phyloP scores from a whole-genome alignment of 1,140 invertebrate species.

The Sycophila sp. region DNA sequence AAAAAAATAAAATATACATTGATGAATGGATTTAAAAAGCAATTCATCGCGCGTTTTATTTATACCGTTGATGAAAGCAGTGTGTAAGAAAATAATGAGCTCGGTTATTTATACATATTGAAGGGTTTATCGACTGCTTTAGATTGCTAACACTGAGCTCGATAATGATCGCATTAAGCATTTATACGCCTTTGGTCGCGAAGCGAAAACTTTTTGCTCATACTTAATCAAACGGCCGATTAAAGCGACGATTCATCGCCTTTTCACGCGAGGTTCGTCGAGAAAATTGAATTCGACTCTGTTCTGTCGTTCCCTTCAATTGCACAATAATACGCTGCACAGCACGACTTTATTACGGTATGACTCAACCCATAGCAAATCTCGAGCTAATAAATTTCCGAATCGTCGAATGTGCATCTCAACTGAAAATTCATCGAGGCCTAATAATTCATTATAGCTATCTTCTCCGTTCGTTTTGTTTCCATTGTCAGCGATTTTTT shows the following conservation, averaged over 20 bases:
- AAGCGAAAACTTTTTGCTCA: conserved; percentile 8
- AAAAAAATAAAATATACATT: no score
- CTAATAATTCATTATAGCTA: no score
- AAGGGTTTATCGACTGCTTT: no score
- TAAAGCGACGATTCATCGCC: conserved; percentile 9
- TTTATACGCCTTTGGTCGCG: not conserved
- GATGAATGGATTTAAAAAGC: no score
- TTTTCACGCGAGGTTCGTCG: not conserved
- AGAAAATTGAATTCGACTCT: conserved; percentile 21
- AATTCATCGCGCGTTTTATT: no score
- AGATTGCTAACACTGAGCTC: not conserved
- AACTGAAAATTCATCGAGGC: conserved; percentile 8
- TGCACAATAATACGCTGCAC: not conserved
- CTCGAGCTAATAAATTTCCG: conserved; percentile 16
- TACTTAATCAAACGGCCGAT: conserved; percentile 8
- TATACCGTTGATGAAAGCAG: no score
- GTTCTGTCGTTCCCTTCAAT: not conserved
- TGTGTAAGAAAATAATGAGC: not conserved
- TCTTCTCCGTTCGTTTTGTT: no score
- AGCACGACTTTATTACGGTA: conserved; percentile 28
- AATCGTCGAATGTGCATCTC: conserved; percentile 14
- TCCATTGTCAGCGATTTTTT: no score
- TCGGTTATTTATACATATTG: not conserved
- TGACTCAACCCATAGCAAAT: conserved; percentile 7
- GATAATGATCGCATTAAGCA: not conserved